Evolutionary conservation across 2,888 invertebrate species (phyloP), one percentile per base, ranked within the genome.

Genomic region (Aporophyla nigra): DNA sequence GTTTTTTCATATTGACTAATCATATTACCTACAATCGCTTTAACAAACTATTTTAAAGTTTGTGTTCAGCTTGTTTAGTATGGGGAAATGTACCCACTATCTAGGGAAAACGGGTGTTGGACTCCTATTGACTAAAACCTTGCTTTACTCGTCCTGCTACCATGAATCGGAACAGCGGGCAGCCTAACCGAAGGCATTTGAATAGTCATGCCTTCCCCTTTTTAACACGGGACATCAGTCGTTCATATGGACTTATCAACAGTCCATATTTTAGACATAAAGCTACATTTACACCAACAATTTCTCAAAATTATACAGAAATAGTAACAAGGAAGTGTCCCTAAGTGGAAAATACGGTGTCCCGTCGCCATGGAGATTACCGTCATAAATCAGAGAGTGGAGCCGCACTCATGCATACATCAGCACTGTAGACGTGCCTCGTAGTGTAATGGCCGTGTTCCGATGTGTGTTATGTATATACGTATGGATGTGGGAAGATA

Each of bases 361-460:
- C 40, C 71, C 87, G 89, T 86, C 88, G 82, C 85, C 86, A 85
- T 88, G 87, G 89, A 89, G 91, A 92, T 92, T 92, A 89, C 89
- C 70, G 78, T 71, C 86, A 92, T 93, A 91, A 92, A 92, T 92
- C 92, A 91, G 87, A 81, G 82, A 83, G 80, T 71, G 81, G 76
- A 65, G 76, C 67, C 80, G 66, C 82, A 78, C 74, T 86, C 78
- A 74, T 77, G 83, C 87, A 86, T 87, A 89, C 86, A 88, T 89
- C 88, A 87, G 84, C 71, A 63, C 70, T 66, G 56, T 63, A 71
- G 72, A 86, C 86, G 82, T 83, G 80, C 66, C 78, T 61, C 9
- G 56, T 58, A 58, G 63, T 56, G 71, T 82, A 79, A 84, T 80
- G 68, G 71, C 58, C n/a, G 33, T 58, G 62, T 82, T 53, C 40